Evolutionary conservation across 2,113 vertebrate species (phyloP), one percentile per base, ranked within the genome.

Genomic region (Myodes glareolus): DNA sequence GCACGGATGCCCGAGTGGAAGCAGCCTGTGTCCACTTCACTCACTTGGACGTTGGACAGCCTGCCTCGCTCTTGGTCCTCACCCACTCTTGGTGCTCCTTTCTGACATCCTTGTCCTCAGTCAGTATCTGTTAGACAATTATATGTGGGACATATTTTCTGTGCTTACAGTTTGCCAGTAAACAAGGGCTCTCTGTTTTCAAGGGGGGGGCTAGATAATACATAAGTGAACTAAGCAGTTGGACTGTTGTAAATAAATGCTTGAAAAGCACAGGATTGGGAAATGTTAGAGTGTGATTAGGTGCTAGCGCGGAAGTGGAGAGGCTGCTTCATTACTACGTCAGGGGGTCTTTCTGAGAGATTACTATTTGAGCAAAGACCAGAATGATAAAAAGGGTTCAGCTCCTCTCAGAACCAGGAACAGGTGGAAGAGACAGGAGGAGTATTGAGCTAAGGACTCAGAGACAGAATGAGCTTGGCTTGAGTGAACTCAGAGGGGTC

Each of bases 201-300:
- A 88, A 70, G 29, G 10, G 5, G 21, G 55, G 33, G 12, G 42
- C 67, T 76, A 80, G 65, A n/a, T 70, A 84, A 70, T 92, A 87
- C 81, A 67, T 19, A 90, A 81, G 31, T 73, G 16, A 92, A 88
- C 81, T 55, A 36, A 27, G 87, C 47, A 81, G 19, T 5, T 39
- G n/a, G 27, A 42, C 82, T 23, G n/a, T 86, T 92, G 89, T 96
- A 90, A 81, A 36, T 90, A 85, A 81, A 25, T 92, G 58, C 68
- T 94, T 3, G 91, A 73, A 92, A 81, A 96, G 45, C 77, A 33
- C n/a, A 92, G 75, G 63, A 81, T 86, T 13, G 27, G 3, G 14
- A 73, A 65, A 61, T 67, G 4, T 39, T 29, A 80, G 91, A 78
- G 19, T 85, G 39, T 75, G 68, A 77, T 25, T 10, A 14, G 21